These are phyloP conservation scores for Diachrysia chrysitis DNA, from an alignment of 2,888 invertebrate genomes.

Conservation along the genomic window DNA sequence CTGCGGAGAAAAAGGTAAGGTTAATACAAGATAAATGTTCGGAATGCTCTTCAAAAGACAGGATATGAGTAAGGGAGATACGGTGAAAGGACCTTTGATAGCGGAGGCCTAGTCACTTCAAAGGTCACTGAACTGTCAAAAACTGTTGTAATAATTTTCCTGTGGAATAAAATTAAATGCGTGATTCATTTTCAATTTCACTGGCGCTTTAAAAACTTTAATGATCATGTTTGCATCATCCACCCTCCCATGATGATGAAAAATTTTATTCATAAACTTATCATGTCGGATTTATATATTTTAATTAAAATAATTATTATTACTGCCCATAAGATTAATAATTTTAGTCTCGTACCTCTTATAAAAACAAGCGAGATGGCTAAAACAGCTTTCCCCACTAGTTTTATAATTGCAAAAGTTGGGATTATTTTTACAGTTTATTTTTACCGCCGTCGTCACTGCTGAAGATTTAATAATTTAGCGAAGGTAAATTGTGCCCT, in stretches of 20 bases:
- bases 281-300: too few species aligned
- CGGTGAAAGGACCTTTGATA: background rate
- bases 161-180: background rate
- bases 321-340: too few species aligned
- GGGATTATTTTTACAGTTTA: background rate
- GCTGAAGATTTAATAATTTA: background rate
- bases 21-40: constrained; percentile 8
- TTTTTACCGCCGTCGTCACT: background rate
- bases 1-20: constrained; percentile 66
- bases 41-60: background rate
- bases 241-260: too few species aligned
- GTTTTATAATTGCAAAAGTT: background rate
- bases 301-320: too few species aligned
- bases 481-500: background rate
- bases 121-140: background rate
- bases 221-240: too few species aligned
- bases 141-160: background rate
- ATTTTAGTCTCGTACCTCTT: background rate
- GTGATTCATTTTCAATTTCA: background rate
- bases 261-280: too few species aligned
- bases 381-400: background rate
- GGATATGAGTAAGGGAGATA: background rate
- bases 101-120: background rate
- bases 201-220: too few species aligned
- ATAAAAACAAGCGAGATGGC: background rate